Evolutionary conservation across 2,797 vertebrate species (phyloP), one percentile per base, ranked within the genome.

Genomic region (Gymnoscopelus braueri): DNA sequence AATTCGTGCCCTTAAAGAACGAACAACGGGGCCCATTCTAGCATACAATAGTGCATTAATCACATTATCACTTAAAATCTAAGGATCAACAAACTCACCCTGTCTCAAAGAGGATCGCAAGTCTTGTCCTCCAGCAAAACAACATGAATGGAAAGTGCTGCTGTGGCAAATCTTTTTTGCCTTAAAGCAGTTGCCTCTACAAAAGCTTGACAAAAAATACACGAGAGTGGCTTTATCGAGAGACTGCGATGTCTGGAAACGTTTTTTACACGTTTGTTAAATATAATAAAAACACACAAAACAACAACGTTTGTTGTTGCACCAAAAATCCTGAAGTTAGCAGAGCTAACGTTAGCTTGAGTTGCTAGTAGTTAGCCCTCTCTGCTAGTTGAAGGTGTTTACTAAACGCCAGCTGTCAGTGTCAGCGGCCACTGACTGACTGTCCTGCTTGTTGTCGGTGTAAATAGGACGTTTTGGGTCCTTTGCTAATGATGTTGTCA

Each of bases 91-190:
- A 39, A 19, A 53, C 65, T 29, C 58, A 92, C 89, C 87, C 60
- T 9, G 62, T 67, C 47, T 75, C 57, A 55, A 72, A 64, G 49
- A 80, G 57, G 55, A 71, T 60, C 23, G 78, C 12, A 0, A 55
- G 63, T 53, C 47, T 70, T 24, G 67, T 75, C 71, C 71, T 77
- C 39, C 75, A 19, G 19, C 65, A 54, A 71, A 84, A 86, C 82
- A 88, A 79, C 92, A 91, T 91, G 87, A 80, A 90, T 84, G 78
- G 69, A 69, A 81, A 67, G 76, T 76, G 67, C 64, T 47, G 81
- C 47, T 63, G 74, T 76, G 73, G 65, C 62, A 67, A 57, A 50
- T 57, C 64, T 64, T 52, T 15, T 64, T 52, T 15, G 8, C 32
- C 53, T 19, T 29, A n/a, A 35, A 32, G 64, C 44, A 44, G 56